Evolutionary conservation across 2,888 invertebrate genomes (phyloP).

Genomic region (Dendrolimus pini): DNA sequence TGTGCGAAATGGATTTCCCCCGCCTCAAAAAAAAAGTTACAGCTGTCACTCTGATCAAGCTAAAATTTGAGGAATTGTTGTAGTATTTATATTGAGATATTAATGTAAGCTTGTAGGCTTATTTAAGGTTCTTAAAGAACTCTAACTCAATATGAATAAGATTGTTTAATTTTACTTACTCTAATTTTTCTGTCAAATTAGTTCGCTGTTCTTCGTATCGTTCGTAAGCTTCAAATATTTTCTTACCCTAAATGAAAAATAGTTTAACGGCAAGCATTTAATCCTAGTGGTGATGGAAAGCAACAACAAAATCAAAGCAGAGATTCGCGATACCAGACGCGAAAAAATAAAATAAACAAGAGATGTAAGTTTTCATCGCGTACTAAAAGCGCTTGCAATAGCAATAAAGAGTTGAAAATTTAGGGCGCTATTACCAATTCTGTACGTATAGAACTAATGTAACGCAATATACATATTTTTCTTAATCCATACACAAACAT

Average conservation of each 20-base stretch:
- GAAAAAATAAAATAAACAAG: conserved; percentile 27
- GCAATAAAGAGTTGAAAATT: conserved; percentile 28
- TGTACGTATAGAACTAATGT: conserved; percentile 14
- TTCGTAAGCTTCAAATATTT: neutral
- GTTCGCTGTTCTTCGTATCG: no score
- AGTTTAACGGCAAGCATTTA: neutral
- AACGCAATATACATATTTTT: conserved; percentile 32
- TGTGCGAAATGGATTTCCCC: no score
- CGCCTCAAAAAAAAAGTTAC: no score
- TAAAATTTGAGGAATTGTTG: no score
- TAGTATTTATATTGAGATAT: no score
- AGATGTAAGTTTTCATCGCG: conserved; percentile 24
- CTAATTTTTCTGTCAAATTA: no score
- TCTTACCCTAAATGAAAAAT: neutral
- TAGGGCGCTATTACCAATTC: conserved; percentile 25
- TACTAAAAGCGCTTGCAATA: conserved; percentile 23
- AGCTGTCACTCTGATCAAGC: no score
- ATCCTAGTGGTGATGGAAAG: neutral
- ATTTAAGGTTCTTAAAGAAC: no score
- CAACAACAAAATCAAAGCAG: conserved; percentile 9
- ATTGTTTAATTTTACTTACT: no score
- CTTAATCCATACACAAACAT: conserved; percentile 48
- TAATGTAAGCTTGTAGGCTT: no score
- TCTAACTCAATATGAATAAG: no score
- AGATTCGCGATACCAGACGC: conserved; percentile 21